Conservation (phyloP, 2,888 invertebrate species). For the Mantis religiosa region DNA sequence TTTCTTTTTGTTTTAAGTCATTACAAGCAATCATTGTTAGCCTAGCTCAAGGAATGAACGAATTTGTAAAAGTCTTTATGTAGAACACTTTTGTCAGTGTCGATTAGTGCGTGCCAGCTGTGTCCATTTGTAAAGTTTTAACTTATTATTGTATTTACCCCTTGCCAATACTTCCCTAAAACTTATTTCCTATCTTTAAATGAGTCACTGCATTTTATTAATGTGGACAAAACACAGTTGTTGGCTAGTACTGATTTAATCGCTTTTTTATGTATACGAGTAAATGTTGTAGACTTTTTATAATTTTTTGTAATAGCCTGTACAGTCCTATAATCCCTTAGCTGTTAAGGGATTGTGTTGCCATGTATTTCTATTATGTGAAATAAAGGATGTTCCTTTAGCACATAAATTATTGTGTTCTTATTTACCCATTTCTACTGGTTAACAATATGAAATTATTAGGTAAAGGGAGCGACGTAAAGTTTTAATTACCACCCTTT, state of each 20-base stretch:
- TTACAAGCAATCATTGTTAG: not conserved
- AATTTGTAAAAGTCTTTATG: not conserved
- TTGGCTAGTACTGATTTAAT: not conserved
- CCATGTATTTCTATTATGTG: constrained; percentile 20
- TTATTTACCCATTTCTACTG: not conserved
- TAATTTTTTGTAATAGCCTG: not conserved
- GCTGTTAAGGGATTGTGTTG: constrained; percentile 10
- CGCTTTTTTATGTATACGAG: not conserved
- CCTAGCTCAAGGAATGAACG: not conserved
- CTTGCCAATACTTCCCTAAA: not conserved
- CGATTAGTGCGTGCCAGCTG: not conserved
- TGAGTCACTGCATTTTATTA: not conserved
- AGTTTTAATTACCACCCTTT: too few relatives aligned
- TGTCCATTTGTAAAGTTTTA: not conserved
- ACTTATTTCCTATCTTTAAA: not conserved
- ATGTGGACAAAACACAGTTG: not conserved
- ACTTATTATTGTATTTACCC: not conserved
- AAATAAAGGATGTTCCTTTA: constrained; percentile 25
- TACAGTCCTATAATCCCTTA: constrained; percentile 4
- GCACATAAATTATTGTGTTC: not conserved
- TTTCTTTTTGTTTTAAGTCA: not conserved
- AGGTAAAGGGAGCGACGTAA: too few relatives aligned
- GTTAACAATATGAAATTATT: too few relatives aligned
- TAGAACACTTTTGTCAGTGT: not conserved
- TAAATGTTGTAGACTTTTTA: not conserved